Percentiles rank a stretch among this genome's conserved stretches.
These are phyloP conservation scores for Marisa cornuarietis DNA, from an alignment of 1,140 invertebrate genomes.

Conservation along the genomic window DNA sequence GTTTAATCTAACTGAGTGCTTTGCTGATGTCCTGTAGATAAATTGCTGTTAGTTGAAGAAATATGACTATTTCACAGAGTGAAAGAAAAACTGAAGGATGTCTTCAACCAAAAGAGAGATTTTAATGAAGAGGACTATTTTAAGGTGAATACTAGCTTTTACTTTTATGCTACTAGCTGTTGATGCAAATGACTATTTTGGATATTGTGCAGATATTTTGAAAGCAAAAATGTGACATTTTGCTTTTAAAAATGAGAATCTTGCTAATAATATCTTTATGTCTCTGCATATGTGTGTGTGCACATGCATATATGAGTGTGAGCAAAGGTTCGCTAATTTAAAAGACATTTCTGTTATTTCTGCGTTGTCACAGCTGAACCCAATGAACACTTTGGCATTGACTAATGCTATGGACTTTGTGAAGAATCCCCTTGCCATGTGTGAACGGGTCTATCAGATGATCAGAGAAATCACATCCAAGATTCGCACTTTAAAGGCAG, in stretches of 20 bases:
- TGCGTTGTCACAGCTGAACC: constrained; percentile 47
- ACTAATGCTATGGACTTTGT: constrained; percentile 90
- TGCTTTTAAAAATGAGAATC: no score
- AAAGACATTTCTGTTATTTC: neutral
- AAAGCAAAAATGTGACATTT: no score
- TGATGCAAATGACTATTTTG: no score
- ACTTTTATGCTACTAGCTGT: neutral
- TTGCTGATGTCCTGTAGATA: no score
- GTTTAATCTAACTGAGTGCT: no score
- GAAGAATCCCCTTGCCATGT: constrained; percentile 94
- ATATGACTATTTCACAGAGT: constrained; percentile 74
- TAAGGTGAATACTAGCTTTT: constrained; percentile 42
- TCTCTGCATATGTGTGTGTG: no score
- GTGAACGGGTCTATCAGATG: constrained; percentile 85
- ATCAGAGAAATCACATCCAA: constrained; percentile 87
- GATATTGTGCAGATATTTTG: no score
- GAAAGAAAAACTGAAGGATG: constrained; percentile 90
- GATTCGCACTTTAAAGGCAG: constrained; percentile 75
- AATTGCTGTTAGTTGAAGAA: no score
- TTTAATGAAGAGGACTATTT: constrained; percentile 83
- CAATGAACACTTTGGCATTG: constrained; percentile 71
- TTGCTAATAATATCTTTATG: no score
- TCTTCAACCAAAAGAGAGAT: constrained; percentile 86
- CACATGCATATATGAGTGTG: no score
- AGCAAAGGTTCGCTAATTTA: no score